Conservation (phyloP, 1,140 invertebrate genomes). For the Drosophila rufa region DNA sequence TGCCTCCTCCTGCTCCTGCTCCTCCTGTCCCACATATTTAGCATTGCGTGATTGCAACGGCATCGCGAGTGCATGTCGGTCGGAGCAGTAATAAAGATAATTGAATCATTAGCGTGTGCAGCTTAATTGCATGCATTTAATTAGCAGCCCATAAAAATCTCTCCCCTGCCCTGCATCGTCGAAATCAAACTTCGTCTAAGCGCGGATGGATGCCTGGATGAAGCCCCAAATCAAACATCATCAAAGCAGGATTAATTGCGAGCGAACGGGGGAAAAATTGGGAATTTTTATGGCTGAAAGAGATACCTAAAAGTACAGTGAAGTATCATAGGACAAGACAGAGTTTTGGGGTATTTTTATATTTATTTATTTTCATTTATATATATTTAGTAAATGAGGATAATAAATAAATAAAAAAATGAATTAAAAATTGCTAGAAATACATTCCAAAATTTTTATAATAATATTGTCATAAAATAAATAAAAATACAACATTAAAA, state of each 20-base stretch:
- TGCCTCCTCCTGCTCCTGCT: slow-evolving; percentile 4
- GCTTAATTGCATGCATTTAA: slow-evolving; percentile 71
- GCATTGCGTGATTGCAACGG: slow-evolving; percentile 46
- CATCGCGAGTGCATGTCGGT: slow-evolving; percentile 33
- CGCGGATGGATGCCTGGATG: slow-evolving; percentile 5
- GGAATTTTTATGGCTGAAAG: neutral
- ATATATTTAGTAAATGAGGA: too few relatives aligned
- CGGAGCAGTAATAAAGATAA: slow-evolving; percentile 70
- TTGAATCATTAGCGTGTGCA: slow-evolving; percentile 80
- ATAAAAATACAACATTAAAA: too few relatives aligned
- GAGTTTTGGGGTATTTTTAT: neutral
- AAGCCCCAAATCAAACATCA: slow-evolving; percentile 67
- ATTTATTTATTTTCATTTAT: neutral
- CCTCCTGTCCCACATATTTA: slow-evolving; percentile 46
- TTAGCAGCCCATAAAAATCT: slow-evolving; percentile 61
- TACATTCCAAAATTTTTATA: too few relatives aligned
- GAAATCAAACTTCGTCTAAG: slow-evolving; percentile 17
- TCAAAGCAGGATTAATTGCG: slow-evolving; percentile 60
- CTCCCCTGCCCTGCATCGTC: neutral
- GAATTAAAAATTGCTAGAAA: too few relatives aligned
- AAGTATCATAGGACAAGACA: neutral
- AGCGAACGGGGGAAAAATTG: neutral
- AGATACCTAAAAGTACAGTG: neutral
- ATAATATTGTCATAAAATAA: too few relatives aligned
- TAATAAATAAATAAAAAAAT: too few relatives aligned